Evolutionary conservation across 2,888 invertebrate genomes (phyloP).

Genomic region (Cerastis rubricosa): DNA sequence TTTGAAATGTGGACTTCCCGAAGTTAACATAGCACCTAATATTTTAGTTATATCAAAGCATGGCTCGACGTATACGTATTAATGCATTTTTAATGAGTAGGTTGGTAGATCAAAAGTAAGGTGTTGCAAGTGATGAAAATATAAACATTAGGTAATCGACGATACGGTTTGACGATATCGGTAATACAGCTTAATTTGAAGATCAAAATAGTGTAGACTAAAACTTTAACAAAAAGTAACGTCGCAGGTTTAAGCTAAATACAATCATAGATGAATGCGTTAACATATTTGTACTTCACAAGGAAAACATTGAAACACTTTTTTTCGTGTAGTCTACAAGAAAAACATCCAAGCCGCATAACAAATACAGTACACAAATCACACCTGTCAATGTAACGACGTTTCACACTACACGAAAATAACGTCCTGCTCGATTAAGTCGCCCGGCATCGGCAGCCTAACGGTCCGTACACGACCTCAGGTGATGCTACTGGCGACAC

Average conservation of each 20-base stretch:
- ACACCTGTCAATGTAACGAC: slow-evolving; percentile 42
- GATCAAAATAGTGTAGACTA: too few relatives aligned
- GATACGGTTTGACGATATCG: too few relatives aligned
- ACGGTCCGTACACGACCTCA: neutral
- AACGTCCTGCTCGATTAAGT: slow-evolving; percentile 45
- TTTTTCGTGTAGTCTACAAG: neutral
- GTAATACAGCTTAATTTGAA: too few relatives aligned
- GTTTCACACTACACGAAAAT: slow-evolving; percentile 38
- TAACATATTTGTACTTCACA: neutral
- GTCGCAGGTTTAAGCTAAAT: neutral
- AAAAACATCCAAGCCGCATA: neutral
- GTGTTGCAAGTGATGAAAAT: too few relatives aligned
- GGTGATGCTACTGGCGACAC: neutral
- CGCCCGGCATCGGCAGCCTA: slow-evolving; percentile 41
- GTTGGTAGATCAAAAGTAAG: too few relatives aligned
- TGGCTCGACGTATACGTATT: neutral
- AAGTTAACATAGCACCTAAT: neutral
- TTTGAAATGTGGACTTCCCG: neutral
- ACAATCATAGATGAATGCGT: neutral
- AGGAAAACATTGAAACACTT: neutral
- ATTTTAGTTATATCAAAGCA: neutral
- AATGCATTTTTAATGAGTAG: too few relatives aligned
- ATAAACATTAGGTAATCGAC: too few relatives aligned
- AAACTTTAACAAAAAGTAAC: too few relatives aligned
- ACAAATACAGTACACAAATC: slow-evolving; percentile 42